Conservation (phyloP, 2,113 vertebrate genomes). For the Probosciger aterrimus region DNA sequence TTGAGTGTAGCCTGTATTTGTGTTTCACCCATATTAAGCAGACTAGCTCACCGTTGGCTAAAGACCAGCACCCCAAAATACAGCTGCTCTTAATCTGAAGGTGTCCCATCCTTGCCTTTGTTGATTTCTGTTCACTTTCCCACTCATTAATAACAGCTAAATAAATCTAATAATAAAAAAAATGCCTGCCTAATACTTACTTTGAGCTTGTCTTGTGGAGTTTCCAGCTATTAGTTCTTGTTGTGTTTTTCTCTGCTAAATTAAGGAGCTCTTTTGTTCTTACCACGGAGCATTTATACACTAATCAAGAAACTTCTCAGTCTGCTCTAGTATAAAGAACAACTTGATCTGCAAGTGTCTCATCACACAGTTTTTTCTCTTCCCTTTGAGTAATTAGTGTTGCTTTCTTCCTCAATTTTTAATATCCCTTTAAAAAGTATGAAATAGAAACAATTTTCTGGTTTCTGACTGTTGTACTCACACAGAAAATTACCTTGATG, state of each 20-base stretch:
- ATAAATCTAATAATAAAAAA: neutral
- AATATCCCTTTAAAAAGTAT: neutral
- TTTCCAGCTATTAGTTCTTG: neutral
- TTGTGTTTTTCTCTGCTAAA: neutral
- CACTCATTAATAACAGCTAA: neutral
- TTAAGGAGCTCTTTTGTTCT: neutral
- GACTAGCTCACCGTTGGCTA: neutral
- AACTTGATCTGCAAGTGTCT: neutral
- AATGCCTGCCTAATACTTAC: neutral
- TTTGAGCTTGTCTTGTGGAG: neutral
- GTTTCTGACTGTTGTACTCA: neutral
- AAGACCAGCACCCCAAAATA: neutral
- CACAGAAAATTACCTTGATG: neutral
- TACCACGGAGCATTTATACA: neutral
- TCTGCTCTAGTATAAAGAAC: neutral
- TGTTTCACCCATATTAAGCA: neutral
- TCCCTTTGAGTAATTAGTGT: neutral
- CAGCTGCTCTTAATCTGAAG: neutral
- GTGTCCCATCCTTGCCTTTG: neutral
- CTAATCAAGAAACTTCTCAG: neutral
- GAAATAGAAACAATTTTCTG: neutral
- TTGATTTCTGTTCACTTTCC: neutral
- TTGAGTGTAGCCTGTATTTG: neutral
- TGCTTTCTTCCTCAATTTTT: neutral
- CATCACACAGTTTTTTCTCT: neutral